Conservation (phyloP, 2,797 vertebrate genomes). For the Eidolon dupreanum region DNA sequence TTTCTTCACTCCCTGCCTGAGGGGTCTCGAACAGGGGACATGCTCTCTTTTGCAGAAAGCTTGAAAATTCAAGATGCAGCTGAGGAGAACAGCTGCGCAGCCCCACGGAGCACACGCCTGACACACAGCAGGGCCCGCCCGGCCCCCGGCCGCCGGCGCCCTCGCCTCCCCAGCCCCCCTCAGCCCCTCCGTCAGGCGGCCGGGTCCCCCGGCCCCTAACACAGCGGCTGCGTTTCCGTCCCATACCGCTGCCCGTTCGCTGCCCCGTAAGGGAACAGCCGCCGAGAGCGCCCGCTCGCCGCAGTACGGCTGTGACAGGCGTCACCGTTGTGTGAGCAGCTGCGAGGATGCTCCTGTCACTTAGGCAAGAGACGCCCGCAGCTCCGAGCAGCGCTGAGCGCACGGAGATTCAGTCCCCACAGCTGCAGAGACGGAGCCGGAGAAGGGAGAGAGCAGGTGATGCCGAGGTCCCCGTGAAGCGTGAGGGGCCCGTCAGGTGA, state of each 20-base stretch:
- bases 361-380: neutral
- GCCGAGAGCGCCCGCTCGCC: too few relatives aligned
- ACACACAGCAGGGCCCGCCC: too few relatives aligned
- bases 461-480: fast-evolving
- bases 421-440: fast-evolving
- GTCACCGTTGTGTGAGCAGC: fast-evolving
- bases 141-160: fast-evolving
- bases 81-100: fast-evolving
- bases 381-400: neutral
- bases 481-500: fast-evolving
- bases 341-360: neutral
- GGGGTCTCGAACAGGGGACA: fast-evolving
- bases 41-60: neutral
- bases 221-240: fast-evolving
- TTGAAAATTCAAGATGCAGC: fast-evolving
- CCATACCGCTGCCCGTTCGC: too few relatives aligned
- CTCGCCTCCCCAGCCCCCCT: neutral
- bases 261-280: fast-evolving
- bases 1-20: neutral
- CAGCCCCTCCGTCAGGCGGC: neutral
- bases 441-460: too few relatives aligned
- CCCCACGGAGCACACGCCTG: neutral
- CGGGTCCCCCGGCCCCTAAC: fast-evolving
- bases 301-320: fast-evolving
- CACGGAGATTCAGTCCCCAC: too few relatives aligned